These are phyloP conservation scores for Boloria selene DNA, from an alignment of 2,888 invertebrate species.

Conservation along the genomic window DNA sequence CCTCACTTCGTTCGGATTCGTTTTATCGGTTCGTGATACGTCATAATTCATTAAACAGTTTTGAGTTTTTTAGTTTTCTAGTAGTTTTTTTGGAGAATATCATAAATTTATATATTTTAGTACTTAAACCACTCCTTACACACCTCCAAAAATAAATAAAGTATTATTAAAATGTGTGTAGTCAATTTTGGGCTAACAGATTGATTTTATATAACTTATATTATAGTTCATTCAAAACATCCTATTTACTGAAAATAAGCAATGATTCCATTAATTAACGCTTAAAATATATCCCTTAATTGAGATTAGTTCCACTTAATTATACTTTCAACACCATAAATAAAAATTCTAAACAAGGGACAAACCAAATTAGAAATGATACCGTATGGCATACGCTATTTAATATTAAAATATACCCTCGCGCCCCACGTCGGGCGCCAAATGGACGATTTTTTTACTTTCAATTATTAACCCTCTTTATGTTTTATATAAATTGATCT, in stretches of 20 bases:
- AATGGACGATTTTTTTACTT: slow-evolving; percentile 74
- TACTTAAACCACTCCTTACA: no score
- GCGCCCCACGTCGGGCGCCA: slow-evolving; percentile 56
- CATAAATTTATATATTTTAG: no score
- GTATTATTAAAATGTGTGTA: no score
- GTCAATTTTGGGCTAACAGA: no score
- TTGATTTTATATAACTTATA: no score
- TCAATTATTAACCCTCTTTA: slow-evolving; percentile 74
- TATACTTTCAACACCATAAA: slow-evolving; percentile 34
- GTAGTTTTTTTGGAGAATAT: no score
- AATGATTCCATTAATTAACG: slow-evolving; percentile 1
- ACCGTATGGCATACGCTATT: slow-evolving; percentile 63
- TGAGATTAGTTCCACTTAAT: slow-evolving; percentile 42
- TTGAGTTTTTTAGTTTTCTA: no score
- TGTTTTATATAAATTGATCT: slow-evolving; percentile 74
- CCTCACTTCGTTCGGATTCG: no score
- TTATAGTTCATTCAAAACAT: no score
- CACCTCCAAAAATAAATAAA: no score
- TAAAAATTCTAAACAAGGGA: slow-evolving; percentile 23
- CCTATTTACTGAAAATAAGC: background rate
- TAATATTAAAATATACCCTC: slow-evolving; percentile 73
- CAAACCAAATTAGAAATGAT: slow-evolving; percentile 42
- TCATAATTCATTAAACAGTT: no score
- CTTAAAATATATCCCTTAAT: slow-evolving; percentile 8
- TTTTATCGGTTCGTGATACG: no score